Base-by-base conservation (phyloP, 2,888 invertebrate species). In the Biston stratarius region DNA sequence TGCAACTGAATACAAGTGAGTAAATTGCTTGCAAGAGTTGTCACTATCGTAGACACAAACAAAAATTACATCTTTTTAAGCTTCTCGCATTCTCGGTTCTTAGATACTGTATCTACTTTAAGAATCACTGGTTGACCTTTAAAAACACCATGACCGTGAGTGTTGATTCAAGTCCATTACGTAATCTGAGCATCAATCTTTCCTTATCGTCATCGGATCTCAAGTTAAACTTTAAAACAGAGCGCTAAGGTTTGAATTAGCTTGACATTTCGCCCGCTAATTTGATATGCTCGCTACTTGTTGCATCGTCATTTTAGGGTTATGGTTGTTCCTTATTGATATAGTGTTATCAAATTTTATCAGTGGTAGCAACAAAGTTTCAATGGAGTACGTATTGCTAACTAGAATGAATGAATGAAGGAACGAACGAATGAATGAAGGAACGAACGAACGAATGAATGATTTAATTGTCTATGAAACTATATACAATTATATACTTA, bases 61-160 rank as follows among this genome's bases (percentile, higher is more conserved):
- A 34, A 63, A 64, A 68, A 34, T 36, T 34, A 65, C 62, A 64
- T 62, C 52, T 68, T 57, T 36, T 40, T 38, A 33, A 44, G 36
- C 40, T 67, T 71, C 57, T 60, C 69, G 65, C 33, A 36, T 67
- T 71, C 57, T 60, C 69, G 65, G 75, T 63, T 72, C 57, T 61
- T 66, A 66, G 74, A 75, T 74, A 75, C 78, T 82, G 83, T 81
- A 81, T 80, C 80, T 78, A 78, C 81, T 80, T 76, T 75, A 79
- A 78, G 74, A 81, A 79, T 79, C 81, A 83, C 78, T 79, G 78
- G 83, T 81, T 85, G 91, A 90, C 90, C 91, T 91, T 89, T 83
- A 82, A 83, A 24, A 82, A 85, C 83, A 81, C 90, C 90, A 81
- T 92, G 92, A 91, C 90, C 92, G 87, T 92, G 91, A 89, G 86